Conservation (phyloP, 2,113 vertebrate genomes). For the Leptosomus discolor region DNA sequence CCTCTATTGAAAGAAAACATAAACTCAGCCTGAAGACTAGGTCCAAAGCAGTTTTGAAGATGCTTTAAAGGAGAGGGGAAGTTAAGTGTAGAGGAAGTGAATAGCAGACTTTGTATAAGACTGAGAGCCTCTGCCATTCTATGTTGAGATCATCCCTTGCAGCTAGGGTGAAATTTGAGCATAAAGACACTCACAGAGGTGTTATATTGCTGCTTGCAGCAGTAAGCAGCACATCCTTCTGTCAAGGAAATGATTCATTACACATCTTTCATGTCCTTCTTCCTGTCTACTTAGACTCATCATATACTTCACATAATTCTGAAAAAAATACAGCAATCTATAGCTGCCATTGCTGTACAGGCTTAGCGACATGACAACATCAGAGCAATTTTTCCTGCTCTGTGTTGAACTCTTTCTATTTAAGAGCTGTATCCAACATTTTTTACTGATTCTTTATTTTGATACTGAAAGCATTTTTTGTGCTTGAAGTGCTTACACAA, state of each 20-base stretch:
- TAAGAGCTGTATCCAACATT: background rate
- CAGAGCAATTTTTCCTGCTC: background rate
- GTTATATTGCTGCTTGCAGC: background rate
- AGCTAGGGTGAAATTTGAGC: rapidly evolving
- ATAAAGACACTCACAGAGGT: background rate
- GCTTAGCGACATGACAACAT: background rate
- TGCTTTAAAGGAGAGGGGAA: background rate
- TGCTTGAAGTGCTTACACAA: background rate
- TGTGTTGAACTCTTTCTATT: background rate
- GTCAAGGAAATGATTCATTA: background rate
- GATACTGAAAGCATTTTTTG: background rate
- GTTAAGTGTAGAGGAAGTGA: rapidly evolving
- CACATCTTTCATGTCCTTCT: background rate
- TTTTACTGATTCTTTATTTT: background rate
- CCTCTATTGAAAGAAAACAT: background rate
- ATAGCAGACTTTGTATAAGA: background rate
- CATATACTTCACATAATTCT: background rate
- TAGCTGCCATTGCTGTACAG: rapidly evolving
- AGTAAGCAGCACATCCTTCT: background rate
- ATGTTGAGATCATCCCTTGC: background rate
- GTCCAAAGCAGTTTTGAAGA: background rate
- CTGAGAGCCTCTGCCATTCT: background rate
- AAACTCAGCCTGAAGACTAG: background rate
- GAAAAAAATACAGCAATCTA: background rate
- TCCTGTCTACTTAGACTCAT: background rate